phyloP scores from a whole-genome alignment of 2,888 invertebrate genomes.

The Scaptomyza reducta region DNA sequence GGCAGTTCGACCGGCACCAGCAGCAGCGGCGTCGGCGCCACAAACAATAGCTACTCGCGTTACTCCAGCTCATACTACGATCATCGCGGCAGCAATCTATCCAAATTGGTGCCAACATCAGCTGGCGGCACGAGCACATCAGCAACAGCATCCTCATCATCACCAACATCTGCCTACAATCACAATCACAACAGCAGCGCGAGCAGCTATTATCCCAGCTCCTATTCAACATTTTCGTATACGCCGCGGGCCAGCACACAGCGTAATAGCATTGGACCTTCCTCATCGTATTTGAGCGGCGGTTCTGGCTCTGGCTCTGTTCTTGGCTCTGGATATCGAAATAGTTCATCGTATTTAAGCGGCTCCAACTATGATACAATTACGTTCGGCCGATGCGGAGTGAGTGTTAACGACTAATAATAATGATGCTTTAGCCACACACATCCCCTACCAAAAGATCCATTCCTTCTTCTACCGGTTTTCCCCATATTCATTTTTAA shows the following conservation, averaged over 20 bases:
- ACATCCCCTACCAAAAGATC: constrained; percentile 3
- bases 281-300: constrained; percentile 73
- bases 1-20: constrained; percentile 59
- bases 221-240: constrained; percentile 72
- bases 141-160: constrained; percentile 27
- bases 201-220: constrained; percentile 68
- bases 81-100: constrained; percentile 78
- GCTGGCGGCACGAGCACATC: constrained; percentile 31
- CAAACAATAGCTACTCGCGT: constrained; percentile 76
- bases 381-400: constrained; percentile 84
- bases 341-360: constrained; percentile 76
- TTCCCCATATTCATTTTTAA: constrained; percentile 25
- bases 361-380: constrained; percentile 83
- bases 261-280: constrained; percentile 61
- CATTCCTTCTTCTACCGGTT: background rate
- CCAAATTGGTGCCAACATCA: constrained; percentile 73
- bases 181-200: constrained; percentile 34
- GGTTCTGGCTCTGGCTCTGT: constrained; percentile 60
- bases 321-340: constrained; percentile 78
- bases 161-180: constrained; percentile 51
- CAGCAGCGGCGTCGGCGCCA: constrained; percentile 43
- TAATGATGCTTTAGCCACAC: constrained; percentile 43
- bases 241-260: constrained; percentile 75
- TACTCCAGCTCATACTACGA: constrained; percentile 71
- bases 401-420: constrained; percentile 70